Conservation (phyloP, 2,888 invertebrate species). For the Sylvicola fuscatus region DNA sequence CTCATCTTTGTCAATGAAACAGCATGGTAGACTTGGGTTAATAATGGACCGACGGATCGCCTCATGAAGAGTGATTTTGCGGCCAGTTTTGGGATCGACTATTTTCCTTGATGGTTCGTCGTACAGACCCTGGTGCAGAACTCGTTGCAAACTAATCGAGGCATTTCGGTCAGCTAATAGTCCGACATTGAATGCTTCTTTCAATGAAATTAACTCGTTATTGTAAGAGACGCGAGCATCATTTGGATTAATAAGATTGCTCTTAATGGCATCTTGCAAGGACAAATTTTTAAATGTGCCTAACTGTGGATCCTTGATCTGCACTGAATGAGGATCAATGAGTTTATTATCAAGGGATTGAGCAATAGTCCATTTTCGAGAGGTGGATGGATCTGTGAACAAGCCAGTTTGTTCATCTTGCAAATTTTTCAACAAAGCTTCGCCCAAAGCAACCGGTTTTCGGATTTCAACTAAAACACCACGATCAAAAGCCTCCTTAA, state of each 20-base stretch:
- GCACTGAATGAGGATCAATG: slow-evolving; percentile 61
- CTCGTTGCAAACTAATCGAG: slow-evolving; percentile 62
- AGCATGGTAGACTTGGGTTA: slow-evolving; percentile 60
- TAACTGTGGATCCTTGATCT: slow-evolving; percentile 54
- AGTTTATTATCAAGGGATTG: slow-evolving; percentile 66
- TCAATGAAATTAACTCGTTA: slow-evolving; percentile 45
- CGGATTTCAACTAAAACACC: slow-evolving; percentile 64
- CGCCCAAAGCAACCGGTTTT: slow-evolving; percentile 59
- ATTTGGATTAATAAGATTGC: slow-evolving; percentile 46
- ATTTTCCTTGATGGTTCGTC: slow-evolving; percentile 64
- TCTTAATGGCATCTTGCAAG: slow-evolving; percentile 55
- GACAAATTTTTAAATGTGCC: slow-evolving; percentile 60
- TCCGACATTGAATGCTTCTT: slow-evolving; percentile 59
- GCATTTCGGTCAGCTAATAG: slow-evolving; percentile 63
- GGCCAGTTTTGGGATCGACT: slow-evolving; percentile 56
- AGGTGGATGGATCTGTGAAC: slow-evolving; percentile 66
- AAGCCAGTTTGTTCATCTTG: slow-evolving; percentile 57
- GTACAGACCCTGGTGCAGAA: slow-evolving; percentile 69
- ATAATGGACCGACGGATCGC: slow-evolving; percentile 61
- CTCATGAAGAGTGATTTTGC: slow-evolving; percentile 64
- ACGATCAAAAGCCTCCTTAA: slow-evolving; percentile 67
- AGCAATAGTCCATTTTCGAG: slow-evolving; percentile 53
- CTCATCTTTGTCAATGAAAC: slow-evolving; percentile 55
- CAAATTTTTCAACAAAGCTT: slow-evolving; percentile 62
- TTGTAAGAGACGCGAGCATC: slow-evolving; percentile 19